Evolutionary conservation across 2,797 vertebrate species (phyloP).

Genomic region (Kryptopterus vitreolus): DNA sequence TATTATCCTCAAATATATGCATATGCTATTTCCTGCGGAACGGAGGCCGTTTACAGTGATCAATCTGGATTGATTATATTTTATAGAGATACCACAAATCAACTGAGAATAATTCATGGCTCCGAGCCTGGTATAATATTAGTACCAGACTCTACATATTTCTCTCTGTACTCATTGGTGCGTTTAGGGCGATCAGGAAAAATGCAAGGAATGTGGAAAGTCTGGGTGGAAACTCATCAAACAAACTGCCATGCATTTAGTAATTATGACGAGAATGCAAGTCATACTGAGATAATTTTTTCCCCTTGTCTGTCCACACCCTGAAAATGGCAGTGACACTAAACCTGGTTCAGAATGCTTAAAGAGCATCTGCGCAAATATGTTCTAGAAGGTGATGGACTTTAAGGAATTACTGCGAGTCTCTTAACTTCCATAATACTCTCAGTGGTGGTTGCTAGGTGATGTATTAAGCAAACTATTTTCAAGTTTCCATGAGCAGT

Average conservation of each 20-base stretch:
- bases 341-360: background rate
- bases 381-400: background rate
- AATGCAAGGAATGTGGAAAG: constrained; percentile 33
- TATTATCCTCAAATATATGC: background rate
- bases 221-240: constrained; percentile 18
- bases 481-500: constrained; percentile 11
- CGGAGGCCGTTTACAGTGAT: background rate
- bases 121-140: background rate
- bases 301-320: background rate
- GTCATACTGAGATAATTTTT: background rate
- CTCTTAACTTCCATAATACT: constrained; percentile 19
- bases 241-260: constrained; percentile 20
- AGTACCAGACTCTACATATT: background rate
- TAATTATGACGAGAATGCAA: constrained; percentile 11
- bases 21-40: too few species aligned
- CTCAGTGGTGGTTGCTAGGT: constrained; percentile 28
- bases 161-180: background rate
- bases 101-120: background rate
- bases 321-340: constrained; percentile 1
- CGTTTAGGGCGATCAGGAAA: background rate
- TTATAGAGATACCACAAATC: background rate
- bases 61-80: too few species aligned
- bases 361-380: background rate
- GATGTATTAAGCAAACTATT: constrained; percentile 19
- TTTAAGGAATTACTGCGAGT: constrained; percentile 11